Conservation (phyloP, 2,888 invertebrate species). For the Caenorhabditis sp. region DNA sequence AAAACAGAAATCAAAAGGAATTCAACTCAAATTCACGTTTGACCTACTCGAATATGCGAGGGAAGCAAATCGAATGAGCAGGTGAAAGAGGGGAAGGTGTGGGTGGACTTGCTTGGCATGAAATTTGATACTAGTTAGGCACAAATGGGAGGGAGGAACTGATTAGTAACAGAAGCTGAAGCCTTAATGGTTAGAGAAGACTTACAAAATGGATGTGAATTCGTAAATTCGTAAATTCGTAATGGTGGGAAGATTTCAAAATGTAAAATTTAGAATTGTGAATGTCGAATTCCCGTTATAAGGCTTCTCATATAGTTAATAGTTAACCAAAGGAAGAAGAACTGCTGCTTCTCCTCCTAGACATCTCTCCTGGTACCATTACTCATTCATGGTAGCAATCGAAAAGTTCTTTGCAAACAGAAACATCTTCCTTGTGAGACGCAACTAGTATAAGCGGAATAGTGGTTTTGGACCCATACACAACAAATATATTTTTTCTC, state of each 20-base stretch:
- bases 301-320: background rate
- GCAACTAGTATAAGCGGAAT: too few species aligned
- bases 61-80: too few species aligned
- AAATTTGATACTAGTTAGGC: too few species aligned
- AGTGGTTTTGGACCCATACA: too few species aligned
- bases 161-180: background rate
- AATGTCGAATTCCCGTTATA: background rate
- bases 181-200: background rate
- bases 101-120: conserved; percentile 4
- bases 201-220: too few species aligned
- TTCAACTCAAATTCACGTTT: too few species aligned
- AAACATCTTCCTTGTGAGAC: conserved; percentile 15
- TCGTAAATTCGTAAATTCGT: too few species aligned
- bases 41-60: too few species aligned
- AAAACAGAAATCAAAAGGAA: too few species aligned
- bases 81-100: background rate
- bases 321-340: background rate
- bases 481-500: too few species aligned
- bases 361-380: background rate
- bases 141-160: background rate
- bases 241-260: too few species aligned
- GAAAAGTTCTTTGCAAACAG: background rate
- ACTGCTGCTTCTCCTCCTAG: background rate
- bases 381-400: background rate
- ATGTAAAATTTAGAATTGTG: background rate